phyloP scores from a whole-genome alignment of 1,140 invertebrate species.

The Agraylea sexmaculata region DNA sequence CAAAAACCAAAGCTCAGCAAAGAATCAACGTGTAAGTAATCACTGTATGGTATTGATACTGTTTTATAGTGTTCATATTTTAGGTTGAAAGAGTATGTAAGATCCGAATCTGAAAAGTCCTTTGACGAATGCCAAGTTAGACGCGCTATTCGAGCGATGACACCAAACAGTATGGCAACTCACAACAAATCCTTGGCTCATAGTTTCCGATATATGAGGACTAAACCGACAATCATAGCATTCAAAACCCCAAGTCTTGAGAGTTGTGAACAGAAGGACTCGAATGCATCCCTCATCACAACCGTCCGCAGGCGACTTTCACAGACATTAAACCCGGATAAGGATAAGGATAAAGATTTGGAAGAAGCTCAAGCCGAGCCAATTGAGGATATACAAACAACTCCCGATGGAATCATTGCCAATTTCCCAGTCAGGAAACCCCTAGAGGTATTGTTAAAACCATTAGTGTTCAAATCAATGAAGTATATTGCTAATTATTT shows the following conservation, averaged over 20 bases:
- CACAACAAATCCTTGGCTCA: slow-evolving; percentile 67
- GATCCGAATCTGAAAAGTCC: slow-evolving; percentile 67
- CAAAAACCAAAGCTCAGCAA: slow-evolving; percentile 55
- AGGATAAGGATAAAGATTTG: slow-evolving; percentile 26
- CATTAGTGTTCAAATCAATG: too few relatives aligned
- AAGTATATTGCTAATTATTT: too few relatives aligned
- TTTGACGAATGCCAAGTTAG: slow-evolving; percentile 57
- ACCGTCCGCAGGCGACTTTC: slow-evolving; percentile 34
- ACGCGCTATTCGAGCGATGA: slow-evolving; percentile 50
- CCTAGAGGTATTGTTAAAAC: slow-evolving; percentile 70
- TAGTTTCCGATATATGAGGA: slow-evolving; percentile 75
- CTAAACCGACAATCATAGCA: slow-evolving; percentile 75
- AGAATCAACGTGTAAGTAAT: slow-evolving; percentile 55
- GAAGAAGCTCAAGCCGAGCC: slow-evolving; percentile 42
- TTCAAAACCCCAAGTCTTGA: slow-evolving; percentile 69
- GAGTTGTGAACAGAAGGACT: slow-evolving; percentile 45
- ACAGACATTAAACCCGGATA: slow-evolving; percentile 33
- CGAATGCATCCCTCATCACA: slow-evolving; percentile 40
- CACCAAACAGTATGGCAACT: slow-evolving; percentile 56
- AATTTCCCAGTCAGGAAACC: slow-evolving; percentile 70
- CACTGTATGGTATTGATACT: slow-evolving; percentile 4
- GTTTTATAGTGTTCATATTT: slow-evolving; percentile 24
- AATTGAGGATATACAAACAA: slow-evolving; percentile 22
- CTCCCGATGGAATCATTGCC: slow-evolving; percentile 28
- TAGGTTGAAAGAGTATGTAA: slow-evolving; percentile 55